Evolutionary conservation across 2,113 vertebrate genomes (phyloP), one percentile per base, ranked within the genome.

Genomic region (Pluvialis apricaria): DNA sequence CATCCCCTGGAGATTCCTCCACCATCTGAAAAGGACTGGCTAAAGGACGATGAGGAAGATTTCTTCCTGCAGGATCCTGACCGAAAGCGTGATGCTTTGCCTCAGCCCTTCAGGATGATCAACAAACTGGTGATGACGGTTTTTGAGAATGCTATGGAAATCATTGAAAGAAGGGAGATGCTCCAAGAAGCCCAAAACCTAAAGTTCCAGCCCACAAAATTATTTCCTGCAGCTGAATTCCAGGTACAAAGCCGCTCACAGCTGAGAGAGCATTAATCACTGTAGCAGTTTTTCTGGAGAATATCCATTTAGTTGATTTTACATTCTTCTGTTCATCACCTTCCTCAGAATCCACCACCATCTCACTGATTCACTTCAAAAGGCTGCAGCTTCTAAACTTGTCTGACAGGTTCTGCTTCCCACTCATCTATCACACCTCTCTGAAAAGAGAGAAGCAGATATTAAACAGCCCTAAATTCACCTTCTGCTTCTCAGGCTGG

Each of bases 81-180:
- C 15, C 40, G 57, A 73, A 83, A 91, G 32, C 8, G 54, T 22
- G 97, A 98, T 54, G 84, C 13, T 6, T 92, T 98, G 90, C 98
- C 98, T 28, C 98, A 98, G 96, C 98, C 98, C 7, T 94, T 97
- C 44, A 97, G 98, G 64, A 98, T 98, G 98, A 95, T 98, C 83
- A 95, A 86, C 94, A 98, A 98, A 87, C 82, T 98, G 77, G 87
- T 98, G 94, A 93, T 94, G 81, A 65, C 83, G 29, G 72, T 98
- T 55, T 92, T 98, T 45, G 97, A 98, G 28, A 82, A 42, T 19
- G 91, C 98, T 2, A 98, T 98, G 98, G 97, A 98, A 62, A 36
- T 95, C 11, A 97, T 98, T 42, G 96, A 97, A 71, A 61, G 94
- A 47, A 98, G 90, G 77, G 93, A 97, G 19, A 52, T 47, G 4